Conservation (phyloP, 2,113 vertebrate genomes). For the Illadopsis cleaveri region DNA sequence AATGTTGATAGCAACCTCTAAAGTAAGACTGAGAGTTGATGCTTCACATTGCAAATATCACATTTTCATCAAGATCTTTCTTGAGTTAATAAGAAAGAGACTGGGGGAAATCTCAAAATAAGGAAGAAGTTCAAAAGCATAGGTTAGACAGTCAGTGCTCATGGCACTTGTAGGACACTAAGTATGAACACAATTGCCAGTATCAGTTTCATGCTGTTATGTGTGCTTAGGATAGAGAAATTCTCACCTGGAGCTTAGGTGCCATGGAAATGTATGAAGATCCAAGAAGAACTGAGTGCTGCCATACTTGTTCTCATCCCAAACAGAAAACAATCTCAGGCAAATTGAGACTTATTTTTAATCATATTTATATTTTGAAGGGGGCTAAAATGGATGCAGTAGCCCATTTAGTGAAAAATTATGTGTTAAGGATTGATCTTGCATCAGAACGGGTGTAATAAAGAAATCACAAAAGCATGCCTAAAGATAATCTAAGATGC, state of each 20-base stretch:
- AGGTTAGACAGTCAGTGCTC: background rate
- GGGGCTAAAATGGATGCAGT: background rate
- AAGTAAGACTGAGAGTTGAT: background rate
- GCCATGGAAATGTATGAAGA: background rate
- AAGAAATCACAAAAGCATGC: background rate
- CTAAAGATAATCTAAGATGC: background rate
- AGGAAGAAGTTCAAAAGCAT: background rate
- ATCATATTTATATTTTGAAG: background rate
- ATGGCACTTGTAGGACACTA: background rate
- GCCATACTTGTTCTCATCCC: background rate
- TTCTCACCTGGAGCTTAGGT: background rate
- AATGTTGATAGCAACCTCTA: background rate
- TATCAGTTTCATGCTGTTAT: background rate
- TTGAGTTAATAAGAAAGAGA: background rate
- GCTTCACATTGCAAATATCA: background rate
- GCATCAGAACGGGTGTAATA: background rate
- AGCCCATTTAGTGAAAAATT: background rate
- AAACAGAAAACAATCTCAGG: background rate
- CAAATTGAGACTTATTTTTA: background rate
- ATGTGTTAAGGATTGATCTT: background rate
- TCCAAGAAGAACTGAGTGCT: background rate
- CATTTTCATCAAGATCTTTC: background rate
- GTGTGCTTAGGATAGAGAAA: background rate
- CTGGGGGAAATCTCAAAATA: background rate
- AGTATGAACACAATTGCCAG: background rate